A percentile compares a stretch with the other conserved stretches of the same genome.
These are phyloP conservation scores for Chrysocyon brachyurus DNA, from an alignment of 2,797 vertebrate species.

Conservation along the genomic window DNA sequence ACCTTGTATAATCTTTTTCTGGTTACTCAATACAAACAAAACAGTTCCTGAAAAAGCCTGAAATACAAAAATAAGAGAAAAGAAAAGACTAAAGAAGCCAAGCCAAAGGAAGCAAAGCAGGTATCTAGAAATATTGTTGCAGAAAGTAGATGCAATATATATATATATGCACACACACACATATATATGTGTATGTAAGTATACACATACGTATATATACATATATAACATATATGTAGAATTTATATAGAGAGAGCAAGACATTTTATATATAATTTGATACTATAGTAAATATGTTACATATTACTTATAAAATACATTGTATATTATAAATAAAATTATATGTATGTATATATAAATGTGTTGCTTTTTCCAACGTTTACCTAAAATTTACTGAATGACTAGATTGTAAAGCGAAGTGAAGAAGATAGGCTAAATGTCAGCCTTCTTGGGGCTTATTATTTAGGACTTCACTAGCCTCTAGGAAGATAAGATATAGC, in stretches of 20 bases:
- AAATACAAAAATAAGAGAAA: not conserved
- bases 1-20: not conserved
- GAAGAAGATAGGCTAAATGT: not conserved
- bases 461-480: not conserved
- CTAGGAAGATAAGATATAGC: not conserved
- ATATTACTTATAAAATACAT: too few species aligned
- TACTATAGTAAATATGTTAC: too few species aligned
- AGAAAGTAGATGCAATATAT: not conserved
- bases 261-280: too few species aligned
- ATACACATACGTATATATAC: not conserved
- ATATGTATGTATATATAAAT: not conserved
- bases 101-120: not conserved
- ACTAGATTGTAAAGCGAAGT: not conserved
- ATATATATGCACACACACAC: not conserved
- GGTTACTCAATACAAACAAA: not conserved
- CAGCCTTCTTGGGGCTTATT: not conserved
- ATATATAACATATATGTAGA: too few species aligned
- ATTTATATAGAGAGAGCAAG: too few species aligned
- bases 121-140: not conserved
- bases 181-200: not conserved
- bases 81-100: not conserved
- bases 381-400: not conserved
- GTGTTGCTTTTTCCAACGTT: not conserved
- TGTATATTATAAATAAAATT: not conserved
- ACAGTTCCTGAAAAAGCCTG: not conserved